Evolutionary conservation across 1,140 invertebrate species (phyloP).

Genomic region (Latrodectus geometricus): DNA sequence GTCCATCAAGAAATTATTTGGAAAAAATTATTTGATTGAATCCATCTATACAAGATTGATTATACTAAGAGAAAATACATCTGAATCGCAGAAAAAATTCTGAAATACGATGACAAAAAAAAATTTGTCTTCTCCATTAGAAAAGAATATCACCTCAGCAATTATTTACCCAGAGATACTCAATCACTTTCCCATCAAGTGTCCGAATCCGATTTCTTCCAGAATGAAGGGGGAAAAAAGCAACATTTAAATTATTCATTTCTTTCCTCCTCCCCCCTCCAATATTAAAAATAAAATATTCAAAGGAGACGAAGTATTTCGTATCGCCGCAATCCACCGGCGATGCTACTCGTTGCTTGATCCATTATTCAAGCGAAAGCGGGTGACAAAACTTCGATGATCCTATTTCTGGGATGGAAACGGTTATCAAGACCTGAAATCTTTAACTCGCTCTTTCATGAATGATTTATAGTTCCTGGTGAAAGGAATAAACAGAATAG

Average conservation of each 20-base stretch:
- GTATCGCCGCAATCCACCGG: neutral
- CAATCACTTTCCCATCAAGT: too few relatives aligned
- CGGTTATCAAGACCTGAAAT: neutral
- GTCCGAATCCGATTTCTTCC: too few relatives aligned
- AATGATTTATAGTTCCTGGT: neutral
- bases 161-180: too few relatives aligned
- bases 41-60: too few relatives aligned
- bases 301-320: neutral
- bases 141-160: too few relatives aligned
- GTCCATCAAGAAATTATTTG: too few relatives aligned
- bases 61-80: too few relatives aligned
- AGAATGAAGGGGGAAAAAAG: too few relatives aligned
- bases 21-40: too few relatives aligned
- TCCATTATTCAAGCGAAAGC: neutral
- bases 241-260: neutral
- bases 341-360: neutral
- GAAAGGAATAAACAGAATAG: neutral
- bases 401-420: neutral
- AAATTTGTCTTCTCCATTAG: too few relatives aligned
- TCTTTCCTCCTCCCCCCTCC: neutral
- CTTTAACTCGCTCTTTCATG: neutral
- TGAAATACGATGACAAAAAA: too few relatives aligned
- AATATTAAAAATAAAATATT: neutral
- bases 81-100: too few relatives aligned
- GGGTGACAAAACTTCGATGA: neutral